These are phyloP conservation scores for Aphaenogaster rudis DNA, from an alignment of 1,140 invertebrate species.

Conservation along the genomic window DNA sequence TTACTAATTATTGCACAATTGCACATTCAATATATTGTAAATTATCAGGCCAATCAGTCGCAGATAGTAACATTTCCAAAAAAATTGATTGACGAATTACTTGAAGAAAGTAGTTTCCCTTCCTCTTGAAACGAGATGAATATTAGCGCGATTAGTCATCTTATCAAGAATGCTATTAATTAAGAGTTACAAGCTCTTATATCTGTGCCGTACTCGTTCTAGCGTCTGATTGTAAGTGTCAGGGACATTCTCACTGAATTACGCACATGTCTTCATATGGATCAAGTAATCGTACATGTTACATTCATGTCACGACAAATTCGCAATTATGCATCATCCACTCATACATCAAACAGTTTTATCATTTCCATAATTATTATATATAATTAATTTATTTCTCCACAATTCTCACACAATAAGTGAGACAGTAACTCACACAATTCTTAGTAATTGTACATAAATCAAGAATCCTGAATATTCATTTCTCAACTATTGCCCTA, in stretches of 20 bases:
- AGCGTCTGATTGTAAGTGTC: neutral
- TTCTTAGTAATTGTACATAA: neutral
- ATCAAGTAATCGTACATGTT: neutral
- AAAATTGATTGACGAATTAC: neutral
- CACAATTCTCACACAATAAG: too few relatives aligned
- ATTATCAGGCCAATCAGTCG: neutral
- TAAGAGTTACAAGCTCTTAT: slow-evolving; percentile 15
- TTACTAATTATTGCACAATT: neutral
- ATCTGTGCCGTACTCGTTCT: neutral
- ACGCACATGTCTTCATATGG: neutral
- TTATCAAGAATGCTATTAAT: neutral
- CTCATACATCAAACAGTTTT: neutral
- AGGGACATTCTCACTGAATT: slow-evolving; percentile 17
- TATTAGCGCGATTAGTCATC: neutral
- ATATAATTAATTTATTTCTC: neutral
- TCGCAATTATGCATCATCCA: neutral
- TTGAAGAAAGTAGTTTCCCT: neutral
- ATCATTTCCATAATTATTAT: neutral
- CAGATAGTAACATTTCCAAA: neutral
- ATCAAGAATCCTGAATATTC: neutral
- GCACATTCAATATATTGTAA: neutral
- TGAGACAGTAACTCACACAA: neutral
- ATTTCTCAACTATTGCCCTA: neutral
- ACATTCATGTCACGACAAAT: neutral
- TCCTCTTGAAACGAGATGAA: neutral